phyloP scores from a whole-genome alignment of 2,113 vertebrate genomes.

The human (Homo sapiens) region GRCh38 chr15:62644501-62645000 shows the following conservation, averaged over 20 bases:
- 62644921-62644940: background rate
- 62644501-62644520: background rate
- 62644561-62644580: background rate
- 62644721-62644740: background rate
- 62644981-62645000: background rate
- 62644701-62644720: background rate
- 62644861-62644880: background rate
- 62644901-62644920: background rate
- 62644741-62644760: background rate
- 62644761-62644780: background rate
- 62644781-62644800: background rate
- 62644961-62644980: background rate
- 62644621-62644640: background rate
- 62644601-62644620: background rate
- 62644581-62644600: background rate
- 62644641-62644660: background rate
- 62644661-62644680: background rate
- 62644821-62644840: background rate
- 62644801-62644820: background rate
- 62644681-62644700: too few relatives aligned
- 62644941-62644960: background rate
- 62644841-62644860: background rate
- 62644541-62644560: background rate
- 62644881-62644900: background rate
- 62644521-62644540: background rate